Evolutionary conservation across 30 jellyfish, hydroid and myxozoan genomes (phyloP).

Genomic region (Hydra vulgaris): DNA sequence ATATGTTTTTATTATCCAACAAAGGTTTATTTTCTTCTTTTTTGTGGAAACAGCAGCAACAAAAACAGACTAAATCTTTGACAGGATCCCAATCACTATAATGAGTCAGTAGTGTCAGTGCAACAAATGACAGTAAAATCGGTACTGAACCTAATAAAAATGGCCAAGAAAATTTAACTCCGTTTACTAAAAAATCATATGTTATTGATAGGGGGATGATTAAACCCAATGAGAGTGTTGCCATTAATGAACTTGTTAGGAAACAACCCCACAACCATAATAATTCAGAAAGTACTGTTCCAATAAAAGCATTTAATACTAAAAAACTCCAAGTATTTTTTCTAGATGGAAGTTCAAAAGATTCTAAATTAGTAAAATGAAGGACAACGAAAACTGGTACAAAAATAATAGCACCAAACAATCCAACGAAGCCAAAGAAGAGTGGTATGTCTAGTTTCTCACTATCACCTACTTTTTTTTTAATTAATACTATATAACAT

Average conservation of each 20-base stretch:
- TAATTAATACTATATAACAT: slow-evolving; percentile 56
- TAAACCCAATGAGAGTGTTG: slow-evolving; percentile 79
- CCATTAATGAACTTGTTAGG: slow-evolving; percentile 74
- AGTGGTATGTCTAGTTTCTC: slow-evolving; percentile 67
- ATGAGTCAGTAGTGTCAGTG: slow-evolving; percentile 58
- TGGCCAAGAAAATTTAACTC: slow-evolving; percentile 74
- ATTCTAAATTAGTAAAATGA: slow-evolving; percentile 67
- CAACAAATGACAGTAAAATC: slow-evolving; percentile 67
- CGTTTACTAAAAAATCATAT: slow-evolving; percentile 62
- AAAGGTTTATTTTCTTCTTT: not conserved
- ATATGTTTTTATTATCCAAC: not conserved
- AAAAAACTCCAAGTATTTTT: slow-evolving; percentile 52
- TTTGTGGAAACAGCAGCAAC: not conserved
- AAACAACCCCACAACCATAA: slow-evolving; percentile 97
- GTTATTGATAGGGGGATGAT: slow-evolving; percentile 81
- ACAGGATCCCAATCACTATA: slow-evolving; percentile 96
- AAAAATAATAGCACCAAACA: slow-evolving; percentile 70
- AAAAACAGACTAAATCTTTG: slow-evolving; percentile 21
- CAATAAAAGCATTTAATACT: slow-evolving; percentile 59
- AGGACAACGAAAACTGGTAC: slow-evolving; percentile 78
- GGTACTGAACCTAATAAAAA: slow-evolving; percentile 79
- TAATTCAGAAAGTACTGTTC: slow-evolving; percentile 78
- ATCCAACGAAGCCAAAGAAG: slow-evolving; percentile 90
- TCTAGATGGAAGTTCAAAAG: slow-evolving; percentile 58
- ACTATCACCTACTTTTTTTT: slow-evolving; percentile 66